Evolutionary conservation across 2,888 invertebrate species (phyloP), one percentile per base, ranked within the genome.

Genomic region (Erpobdella octoculata): DNA sequence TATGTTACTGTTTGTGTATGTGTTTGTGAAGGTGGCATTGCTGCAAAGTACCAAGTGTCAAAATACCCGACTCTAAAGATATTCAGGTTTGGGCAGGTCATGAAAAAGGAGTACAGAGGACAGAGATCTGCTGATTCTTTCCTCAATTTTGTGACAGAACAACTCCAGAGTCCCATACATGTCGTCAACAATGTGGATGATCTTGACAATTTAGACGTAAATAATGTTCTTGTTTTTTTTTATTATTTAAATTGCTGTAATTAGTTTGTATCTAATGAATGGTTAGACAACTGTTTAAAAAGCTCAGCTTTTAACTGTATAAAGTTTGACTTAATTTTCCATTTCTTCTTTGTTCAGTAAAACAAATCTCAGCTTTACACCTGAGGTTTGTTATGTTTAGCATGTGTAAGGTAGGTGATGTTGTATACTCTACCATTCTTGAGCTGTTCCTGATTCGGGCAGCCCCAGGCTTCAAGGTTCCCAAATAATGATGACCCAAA

Each of bases 11-110:
- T n/a, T n/a, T n/a, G n/a, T n/a, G n/a, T 72, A 35, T 46, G n/a
- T 58, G 28, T 33, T 18, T 33, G 21, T 38, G 25, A 80, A 89
- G 89, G 85, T 74, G 85, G 88, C 28, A 87, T 97, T 72, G 91
- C 96, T 1, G 88, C 90, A 5, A 88, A 92, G 78, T 98, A 93
- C 84, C 94, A 95, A 80, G 95, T 98, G 73, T 91, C 90, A 72
- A 99, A 99, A 86, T 99, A 98, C 85, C 98, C 98, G 6, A 99
- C 98, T 5, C 84, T 99, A 72, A 99, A 99, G 85, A 85, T 97
- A 28, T 91, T 96, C 78, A 87, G 92, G 69, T 80, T 82, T 76
- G 85, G 85, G n/a, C 80, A 83, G 74, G 75, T 83, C 15, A 79
- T 82, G 21, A 86, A 86, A 77, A 81, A 81, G 73, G 86, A 86